Base-by-base conservation (phyloP, 2,797 vertebrate genomes). In the Stomatorhinus walkeri region DNA sequence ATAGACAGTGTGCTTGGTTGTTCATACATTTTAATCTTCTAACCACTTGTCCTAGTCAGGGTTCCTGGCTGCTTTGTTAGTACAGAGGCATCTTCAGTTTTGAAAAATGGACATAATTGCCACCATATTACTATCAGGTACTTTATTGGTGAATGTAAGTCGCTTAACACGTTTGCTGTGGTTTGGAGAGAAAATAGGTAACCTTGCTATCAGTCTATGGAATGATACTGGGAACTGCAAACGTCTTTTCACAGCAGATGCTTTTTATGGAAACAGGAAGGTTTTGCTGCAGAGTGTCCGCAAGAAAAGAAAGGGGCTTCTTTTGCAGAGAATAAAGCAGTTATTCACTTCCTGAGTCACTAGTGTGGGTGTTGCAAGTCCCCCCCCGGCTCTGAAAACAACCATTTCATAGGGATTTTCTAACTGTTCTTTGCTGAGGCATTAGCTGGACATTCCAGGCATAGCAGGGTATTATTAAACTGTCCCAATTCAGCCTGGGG, bases 401-500 rank as follows among this genome's bases (percentile, higher is more conserved):
- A 89, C 51, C 88, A 87, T 90, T 92, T 93, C 90, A 91, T 88
- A 87, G 89, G 91, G 89, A 88, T 89, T 81, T 90, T 89, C 88
- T 89, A 19, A 19, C 91, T 92, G 90, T 90, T 88, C 91, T 92
- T 93, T 92, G 91, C 93, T 92, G 88, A 92, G 91, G 93, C 92
- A 93, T 94, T 94, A 93, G 92, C 92, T 93, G 93, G 92, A 95
- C 95, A 96, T 96, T 96, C 96, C 94, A 94, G 90, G 93, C 94
- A 96, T 96, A 95, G 92, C 94, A 95, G 93, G 91, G 93, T 93
- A 94, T 95, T 96, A 96, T 95, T 96, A 94, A 95, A 95, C 95
- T 96, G 95, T 96, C 95, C 94, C 92, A 91, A 93, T 94, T 94
- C 90, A 93, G 94, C 96, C 94, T 68, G 93, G 94, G 94, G 95